phyloP scores from a whole-genome alignment of 2,113 vertebrate species.

The Siniperca chuatsi region DNA sequence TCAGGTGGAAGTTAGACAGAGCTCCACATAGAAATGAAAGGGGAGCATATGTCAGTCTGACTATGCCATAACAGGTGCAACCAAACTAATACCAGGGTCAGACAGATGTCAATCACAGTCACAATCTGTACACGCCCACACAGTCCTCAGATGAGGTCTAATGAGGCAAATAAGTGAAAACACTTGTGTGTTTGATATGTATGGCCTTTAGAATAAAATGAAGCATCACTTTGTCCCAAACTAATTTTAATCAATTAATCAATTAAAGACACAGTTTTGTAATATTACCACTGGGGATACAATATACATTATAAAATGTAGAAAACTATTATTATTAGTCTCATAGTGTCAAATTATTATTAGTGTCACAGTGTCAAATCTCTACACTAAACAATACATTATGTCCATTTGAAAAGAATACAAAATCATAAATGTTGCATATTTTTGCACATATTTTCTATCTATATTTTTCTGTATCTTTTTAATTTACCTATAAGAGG shows the following conservation, averaged over 20 bases:
- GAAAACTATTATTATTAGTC: not conserved
- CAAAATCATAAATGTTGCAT: not conserved
- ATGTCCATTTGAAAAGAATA: not conserved
- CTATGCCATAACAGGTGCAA: not conserved
- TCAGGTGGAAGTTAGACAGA: not conserved
- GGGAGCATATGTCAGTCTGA: too few species aligned
- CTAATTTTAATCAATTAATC: not conserved
- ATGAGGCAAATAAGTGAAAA: constrained; percentile 9
- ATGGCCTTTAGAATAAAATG: not conserved
- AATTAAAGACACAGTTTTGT: too few species aligned
- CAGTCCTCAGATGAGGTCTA: not conserved
- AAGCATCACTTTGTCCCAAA: not conserved
- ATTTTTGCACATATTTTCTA: not conserved
- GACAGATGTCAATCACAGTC: not conserved
- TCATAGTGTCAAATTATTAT: not conserved
- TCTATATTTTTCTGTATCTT: not conserved
- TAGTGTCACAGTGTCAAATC: not conserved
- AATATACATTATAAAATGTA: not conserved
- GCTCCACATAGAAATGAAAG: not conserved
- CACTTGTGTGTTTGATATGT: not conserved
- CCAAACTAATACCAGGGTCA: not conserved
- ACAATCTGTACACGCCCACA: not conserved
- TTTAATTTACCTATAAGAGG: not conserved
- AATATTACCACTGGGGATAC: not conserved
- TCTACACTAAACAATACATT: not conserved